Conservation (phyloP, 2,797 vertebrate species). For the Nasua narica region DNA sequence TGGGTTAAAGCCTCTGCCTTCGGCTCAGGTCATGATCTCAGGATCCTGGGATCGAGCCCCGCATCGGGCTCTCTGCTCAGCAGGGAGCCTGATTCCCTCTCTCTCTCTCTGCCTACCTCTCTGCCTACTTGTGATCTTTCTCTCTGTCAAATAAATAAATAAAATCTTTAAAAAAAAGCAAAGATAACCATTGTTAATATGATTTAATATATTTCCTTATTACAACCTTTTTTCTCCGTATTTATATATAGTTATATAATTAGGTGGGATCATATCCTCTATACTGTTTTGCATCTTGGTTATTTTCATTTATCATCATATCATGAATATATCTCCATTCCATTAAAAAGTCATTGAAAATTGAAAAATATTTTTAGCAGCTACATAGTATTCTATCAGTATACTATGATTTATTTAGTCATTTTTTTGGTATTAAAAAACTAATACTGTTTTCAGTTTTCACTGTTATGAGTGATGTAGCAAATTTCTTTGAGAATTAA, state of each 20-base stretch:
- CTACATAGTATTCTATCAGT: neutral
- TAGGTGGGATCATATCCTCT: neutral
- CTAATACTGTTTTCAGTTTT: neutral
- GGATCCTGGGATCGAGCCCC: no score
- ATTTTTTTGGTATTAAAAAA: slow-evolving; percentile 29
- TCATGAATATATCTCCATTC: neutral
- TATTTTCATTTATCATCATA: neutral
- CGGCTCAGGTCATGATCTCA: no score
- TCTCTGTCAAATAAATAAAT: no score
- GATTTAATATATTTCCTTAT: slow-evolving; percentile 23
- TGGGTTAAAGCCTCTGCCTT: no score
- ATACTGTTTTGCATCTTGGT: neutral
- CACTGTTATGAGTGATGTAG: neutral
- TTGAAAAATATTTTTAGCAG: neutral
- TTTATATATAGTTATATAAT: neutral
- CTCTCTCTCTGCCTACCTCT: no score
- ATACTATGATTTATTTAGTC: neutral
- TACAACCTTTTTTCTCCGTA: neutral
- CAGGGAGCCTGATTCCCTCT: no score
- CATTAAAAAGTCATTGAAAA: neutral
- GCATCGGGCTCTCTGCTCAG: no score
- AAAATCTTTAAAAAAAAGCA: no score
- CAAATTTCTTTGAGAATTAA: neutral
- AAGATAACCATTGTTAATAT: neutral
- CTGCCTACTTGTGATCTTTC: no score